Percentiles rank a stretch among this genome's conserved stretches.
These are phyloP conservation scores for Heliconius aoede DNA, from an alignment of 2,888 invertebrate species.

Conservation along the genomic window DNA sequence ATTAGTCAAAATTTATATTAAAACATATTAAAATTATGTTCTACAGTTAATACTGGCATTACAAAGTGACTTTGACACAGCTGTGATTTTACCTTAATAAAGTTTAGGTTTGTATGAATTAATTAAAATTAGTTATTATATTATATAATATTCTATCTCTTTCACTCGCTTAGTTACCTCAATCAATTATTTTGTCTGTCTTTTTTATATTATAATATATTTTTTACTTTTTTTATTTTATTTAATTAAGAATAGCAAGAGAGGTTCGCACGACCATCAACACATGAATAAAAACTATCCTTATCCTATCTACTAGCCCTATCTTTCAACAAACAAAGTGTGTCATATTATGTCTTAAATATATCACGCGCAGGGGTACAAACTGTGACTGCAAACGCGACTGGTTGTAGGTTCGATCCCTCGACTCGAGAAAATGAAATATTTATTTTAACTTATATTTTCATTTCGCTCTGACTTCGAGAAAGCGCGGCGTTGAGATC, in stretches of 20 bases:
- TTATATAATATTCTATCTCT: background rate
- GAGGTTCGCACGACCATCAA: background rate
- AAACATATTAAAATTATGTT: background rate
- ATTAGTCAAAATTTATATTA: background rate
- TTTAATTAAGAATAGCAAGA: background rate
- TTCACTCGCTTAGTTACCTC: too few relatives aligned
- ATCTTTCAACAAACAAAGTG: background rate
- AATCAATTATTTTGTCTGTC: background rate
- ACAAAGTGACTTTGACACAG: background rate
- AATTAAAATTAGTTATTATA: background rate
- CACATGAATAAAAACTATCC: background rate
- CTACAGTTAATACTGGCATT: background rate
- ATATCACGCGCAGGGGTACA: too few relatives aligned
- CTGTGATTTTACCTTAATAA: background rate
- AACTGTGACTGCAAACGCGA: too few relatives aligned
- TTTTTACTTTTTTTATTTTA: background rate
- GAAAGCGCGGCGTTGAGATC: too few relatives aligned
- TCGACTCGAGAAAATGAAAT: too few relatives aligned
- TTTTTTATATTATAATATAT: too few relatives aligned
- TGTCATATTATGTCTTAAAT: background rate
- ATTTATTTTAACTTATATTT: too few relatives aligned
- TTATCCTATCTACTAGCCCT: too few relatives aligned
- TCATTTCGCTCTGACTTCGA: too few relatives aligned
- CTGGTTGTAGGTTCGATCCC: too few relatives aligned
- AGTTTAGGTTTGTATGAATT: background rate